These are phyloP conservation scores for Tortricodes alternella DNA, from an alignment of 2,888 invertebrate genomes.

Conservation along the genomic window DNA sequence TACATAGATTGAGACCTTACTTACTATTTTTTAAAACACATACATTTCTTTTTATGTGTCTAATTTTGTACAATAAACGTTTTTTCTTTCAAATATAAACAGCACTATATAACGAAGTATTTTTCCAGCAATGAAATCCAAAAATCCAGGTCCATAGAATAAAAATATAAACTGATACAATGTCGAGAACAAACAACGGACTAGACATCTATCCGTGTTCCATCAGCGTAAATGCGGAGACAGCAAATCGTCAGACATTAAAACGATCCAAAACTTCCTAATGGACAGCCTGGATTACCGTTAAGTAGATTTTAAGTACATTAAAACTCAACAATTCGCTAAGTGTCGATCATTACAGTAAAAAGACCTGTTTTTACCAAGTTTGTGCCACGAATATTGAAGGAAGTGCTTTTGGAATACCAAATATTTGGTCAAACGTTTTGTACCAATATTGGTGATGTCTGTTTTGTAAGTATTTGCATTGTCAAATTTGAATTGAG, in stretches of 20 bases:
- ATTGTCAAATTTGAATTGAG: neutral
- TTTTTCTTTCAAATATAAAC: too few relatives aligned
- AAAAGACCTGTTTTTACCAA: conserved; percentile 42
- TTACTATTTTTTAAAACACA: too few relatives aligned
- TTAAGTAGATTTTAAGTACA: conserved; percentile 65
- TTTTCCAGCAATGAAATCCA: too few relatives aligned
- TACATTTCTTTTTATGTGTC: too few relatives aligned
- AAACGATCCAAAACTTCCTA: conserved; percentile 61
- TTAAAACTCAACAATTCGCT: conserved; percentile 57
- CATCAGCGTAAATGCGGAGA: conserved; percentile 30
- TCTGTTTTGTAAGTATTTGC: neutral
- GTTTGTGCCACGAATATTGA: conserved; percentile 9
- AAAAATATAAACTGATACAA: too few relatives aligned
- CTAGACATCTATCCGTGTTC: neutral
- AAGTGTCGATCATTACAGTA: conserved; percentile 52
- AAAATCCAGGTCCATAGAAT: too few relatives aligned
- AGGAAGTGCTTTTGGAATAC: neutral
- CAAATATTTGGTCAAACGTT: conserved; percentile 11
- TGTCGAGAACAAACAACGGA: too few relatives aligned
- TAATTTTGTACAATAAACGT: too few relatives aligned
- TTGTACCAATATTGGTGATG: neutral
- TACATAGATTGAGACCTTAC: too few relatives aligned
- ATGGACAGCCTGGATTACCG: conserved; percentile 63
- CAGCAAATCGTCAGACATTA: conserved; percentile 46
- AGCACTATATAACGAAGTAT: too few relatives aligned